Base-by-base conservation (phyloP, 2,113 vertebrate genomes). In the Bubo blakistoni region DNA sequence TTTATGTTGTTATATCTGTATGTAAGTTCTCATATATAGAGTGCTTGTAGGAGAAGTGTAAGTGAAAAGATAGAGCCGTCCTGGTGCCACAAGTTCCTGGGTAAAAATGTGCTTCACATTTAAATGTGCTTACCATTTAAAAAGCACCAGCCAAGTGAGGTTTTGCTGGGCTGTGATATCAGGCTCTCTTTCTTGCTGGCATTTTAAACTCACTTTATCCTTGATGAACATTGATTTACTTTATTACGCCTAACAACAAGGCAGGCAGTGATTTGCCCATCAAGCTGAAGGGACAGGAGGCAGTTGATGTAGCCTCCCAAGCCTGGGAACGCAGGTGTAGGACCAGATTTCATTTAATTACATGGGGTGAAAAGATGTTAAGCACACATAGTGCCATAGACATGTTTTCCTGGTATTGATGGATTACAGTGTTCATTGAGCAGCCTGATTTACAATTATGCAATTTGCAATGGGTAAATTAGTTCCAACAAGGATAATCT, bases 321-420 rank as follows among this genome's bases (percentile, higher is more conserved):
- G 29, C 29, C 19, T 16, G 54, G 57, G 15, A 61, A n/a, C 0
- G 0, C 11, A 42, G n/a, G 34, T 49, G 47, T 79, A 26, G 40
- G 40, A 47, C 32, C 72, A 47, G 18, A 36, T 44, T 7, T 81
- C 24, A 18, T 47, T 34, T 81, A 34, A 49, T 74, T 46, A 38
- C 0, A 1, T 15, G 27, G n/a, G 10, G 3, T 25, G 70, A 62
- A 91, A 84, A 44, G 44, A 34, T 1, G 8, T 57, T 42, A 74
- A 51, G 4, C 12, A 65, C 21, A 4, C 0, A 0, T 9, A 44
- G 19, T 65, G 69, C 38, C 6, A 29, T 8, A 54, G 67, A 26
- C 30, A 32, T 62, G 11, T 16, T 51, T 66, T 65, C 32, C 47
- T 70, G 55, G n/a, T 46, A 7, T 22, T 57, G 84, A 40, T 65